Base-by-base conservation (phyloP, 2,113 vertebrate species). In the Galeopterus variegatus region DNA sequence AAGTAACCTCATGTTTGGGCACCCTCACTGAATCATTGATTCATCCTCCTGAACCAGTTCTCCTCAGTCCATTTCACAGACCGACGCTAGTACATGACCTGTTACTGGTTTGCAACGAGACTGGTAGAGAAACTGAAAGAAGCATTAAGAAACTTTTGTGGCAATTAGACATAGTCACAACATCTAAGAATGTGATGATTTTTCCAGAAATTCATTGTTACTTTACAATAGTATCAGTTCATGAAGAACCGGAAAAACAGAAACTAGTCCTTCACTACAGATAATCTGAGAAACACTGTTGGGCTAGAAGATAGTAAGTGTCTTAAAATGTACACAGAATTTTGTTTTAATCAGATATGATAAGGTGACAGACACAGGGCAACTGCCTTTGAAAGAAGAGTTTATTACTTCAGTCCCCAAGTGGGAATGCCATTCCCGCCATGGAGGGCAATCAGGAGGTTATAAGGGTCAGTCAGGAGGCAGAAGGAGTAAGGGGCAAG, bases 131-230 rank as follows among this genome's bases (percentile, higher is more conserved):
- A 88, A 64, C 18, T 14, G 24, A 64, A 54, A 86, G 33, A 75
- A 65, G 45, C 58, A 60, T 67, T 89, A 62, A 80, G 67, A 87
- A 81, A 87, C 73, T 85, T 94, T 72, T 48, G 81, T 48, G 87
- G 86, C 83, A 90, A 87, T 67, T 77, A 92, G 86, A 93, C 26
- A 69, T 52, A 45, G 41, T 70, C 79, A 96, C 50, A 90, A 73
- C 33, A 96, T 65, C 65, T 56, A 93, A 96, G 82, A 85, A 85
- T 67, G 41, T 79, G 48, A 77, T 81, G 1, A 52, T 85, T 88
- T 86, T 94, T 95, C 45, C 81, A 84, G 36, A 94, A 88, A 94
- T 72, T 81, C 36, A 76, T 41, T 85, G 54, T 82, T 88, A 62
- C n/a, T 93, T 92, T 56, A 84, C 2, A 80, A 79, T 58, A 83